Evolutionary conservation across 2,888 invertebrate species (phyloP).

Genomic region (Mongoloraphidia duomilia): DNA sequence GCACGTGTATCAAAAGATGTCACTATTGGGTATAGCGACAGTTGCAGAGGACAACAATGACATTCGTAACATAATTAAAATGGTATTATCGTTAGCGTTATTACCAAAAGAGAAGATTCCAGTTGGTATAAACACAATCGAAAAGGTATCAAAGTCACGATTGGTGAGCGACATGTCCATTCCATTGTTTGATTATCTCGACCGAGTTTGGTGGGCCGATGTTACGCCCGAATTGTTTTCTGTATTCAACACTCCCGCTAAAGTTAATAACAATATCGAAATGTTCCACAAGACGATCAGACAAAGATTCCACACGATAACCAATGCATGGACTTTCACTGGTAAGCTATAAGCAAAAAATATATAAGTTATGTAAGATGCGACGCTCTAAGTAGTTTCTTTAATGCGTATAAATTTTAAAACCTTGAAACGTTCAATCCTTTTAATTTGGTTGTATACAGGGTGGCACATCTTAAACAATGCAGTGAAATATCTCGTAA

Average conservation of each 20-base stretch:
- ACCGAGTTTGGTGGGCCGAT: slow-evolving; percentile 4
- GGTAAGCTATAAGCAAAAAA: background rate
- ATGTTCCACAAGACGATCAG: slow-evolving; percentile 6
- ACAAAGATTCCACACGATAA: slow-evolving; percentile 1
- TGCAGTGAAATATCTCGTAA: too few species aligned
- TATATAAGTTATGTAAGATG: too few species aligned
- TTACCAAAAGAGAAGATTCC: slow-evolving; percentile 4
- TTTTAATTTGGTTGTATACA: too few species aligned
- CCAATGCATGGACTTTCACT: slow-evolving; percentile 5
- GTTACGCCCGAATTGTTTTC: slow-evolving; percentile 2
- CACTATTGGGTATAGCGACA: background rate
- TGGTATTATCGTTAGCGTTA: slow-evolving; percentile 1
- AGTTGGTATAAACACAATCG: slow-evolving; percentile 3
- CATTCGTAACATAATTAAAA: background rate
- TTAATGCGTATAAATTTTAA: too few species aligned
- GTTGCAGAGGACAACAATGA: background rate
- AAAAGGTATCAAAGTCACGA: background rate
- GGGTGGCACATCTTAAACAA: too few species aligned
- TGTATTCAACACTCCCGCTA: background rate
- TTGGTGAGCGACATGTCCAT: background rate
- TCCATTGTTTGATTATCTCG: slow-evolving; percentile 1
- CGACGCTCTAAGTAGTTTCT: too few species aligned
- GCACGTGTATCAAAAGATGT: slow-evolving; percentile 5
- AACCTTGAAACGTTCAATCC: too few species aligned
- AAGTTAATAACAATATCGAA: slow-evolving; percentile 5